These are phyloP conservation scores for Eumerus sabulonum DNA, from an alignment of 2,888 invertebrate species.

Conservation along the genomic window DNA sequence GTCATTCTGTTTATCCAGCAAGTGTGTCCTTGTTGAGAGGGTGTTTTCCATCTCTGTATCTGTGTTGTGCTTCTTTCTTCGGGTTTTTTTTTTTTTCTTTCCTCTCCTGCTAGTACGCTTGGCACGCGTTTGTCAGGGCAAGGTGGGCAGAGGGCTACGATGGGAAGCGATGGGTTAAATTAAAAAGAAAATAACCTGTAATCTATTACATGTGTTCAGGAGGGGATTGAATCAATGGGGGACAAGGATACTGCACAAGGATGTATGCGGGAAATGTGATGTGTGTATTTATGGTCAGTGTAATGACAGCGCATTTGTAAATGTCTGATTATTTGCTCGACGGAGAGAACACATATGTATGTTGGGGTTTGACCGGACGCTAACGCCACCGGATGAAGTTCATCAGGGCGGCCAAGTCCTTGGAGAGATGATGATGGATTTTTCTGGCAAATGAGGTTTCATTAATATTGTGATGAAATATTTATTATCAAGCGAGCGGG, in stretches of 20 bases:
- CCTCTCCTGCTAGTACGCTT: no score
- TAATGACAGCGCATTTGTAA: slow-evolving; percentile 73
- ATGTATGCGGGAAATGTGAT: slow-evolving; percentile 15
- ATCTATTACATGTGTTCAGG: slow-evolving; percentile 71
- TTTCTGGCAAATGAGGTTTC: slow-evolving; percentile 27
- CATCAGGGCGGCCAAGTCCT: slow-evolving; percentile 37
- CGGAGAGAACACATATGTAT: slow-evolving; percentile 33
- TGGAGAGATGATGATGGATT: slow-evolving; percentile 8
- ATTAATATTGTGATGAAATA: slow-evolving; percentile 58
- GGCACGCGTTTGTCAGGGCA: not conserved
- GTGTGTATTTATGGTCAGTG: slow-evolving; percentile 57
- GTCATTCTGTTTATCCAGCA: not conserved
- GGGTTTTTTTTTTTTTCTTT: no score
- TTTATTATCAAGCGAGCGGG: slow-evolving; percentile 29
- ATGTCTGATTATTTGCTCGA: slow-evolving; percentile 71
- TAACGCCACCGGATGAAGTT: slow-evolving; percentile 29
- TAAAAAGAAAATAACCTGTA: slow-evolving; percentile 73
- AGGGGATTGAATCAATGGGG: not conserved
- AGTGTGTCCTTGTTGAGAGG: slow-evolving; percentile 18
- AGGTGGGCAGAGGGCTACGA: not conserved
- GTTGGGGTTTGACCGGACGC: slow-evolving; percentile 29
- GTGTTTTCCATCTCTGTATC: slow-evolving; percentile 13
- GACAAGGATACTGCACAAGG: slow-evolving; percentile 10
- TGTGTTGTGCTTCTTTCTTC: no score
- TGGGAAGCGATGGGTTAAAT: slow-evolving; percentile 72